Percentiles rank a stretch among this genome's conserved stretches.
phyloP scores from a whole-genome alignment of 2,888 invertebrate species.

The Hartigia nigra region DNA sequence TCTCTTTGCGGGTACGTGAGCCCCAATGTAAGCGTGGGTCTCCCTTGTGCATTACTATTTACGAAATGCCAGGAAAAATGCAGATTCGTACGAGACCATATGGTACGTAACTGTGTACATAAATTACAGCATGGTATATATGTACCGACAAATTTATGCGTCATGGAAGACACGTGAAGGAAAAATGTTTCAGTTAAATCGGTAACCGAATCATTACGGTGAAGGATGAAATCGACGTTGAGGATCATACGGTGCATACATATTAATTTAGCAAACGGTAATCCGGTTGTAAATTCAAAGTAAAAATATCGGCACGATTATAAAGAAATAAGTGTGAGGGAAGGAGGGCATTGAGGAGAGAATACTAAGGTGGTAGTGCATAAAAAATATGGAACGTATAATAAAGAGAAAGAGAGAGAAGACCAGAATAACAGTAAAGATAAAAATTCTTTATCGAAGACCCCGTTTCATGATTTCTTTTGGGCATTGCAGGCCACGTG shows the following conservation, averaged over 20 bases:
- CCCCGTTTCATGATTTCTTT: neutral
- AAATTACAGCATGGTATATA: neutral
- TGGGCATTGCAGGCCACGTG: neutral
- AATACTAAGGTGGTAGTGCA: neutral
- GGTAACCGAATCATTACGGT: neutral
- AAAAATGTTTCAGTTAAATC: neutral
- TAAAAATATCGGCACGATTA: neutral
- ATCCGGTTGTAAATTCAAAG: neutral
- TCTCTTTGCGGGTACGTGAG: conserved; percentile 31
- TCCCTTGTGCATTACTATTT: conserved; percentile 28
- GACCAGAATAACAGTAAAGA: neutral
- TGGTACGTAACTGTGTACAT: neutral
- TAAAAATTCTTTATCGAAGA: neutral
- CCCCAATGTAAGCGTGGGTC: conserved; percentile 39
- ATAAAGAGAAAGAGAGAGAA: neutral
- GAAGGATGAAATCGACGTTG: neutral
- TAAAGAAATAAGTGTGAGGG: neutral
- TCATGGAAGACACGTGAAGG: neutral
- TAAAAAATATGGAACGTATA: neutral
- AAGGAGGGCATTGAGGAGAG: neutral
- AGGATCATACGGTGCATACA: neutral
- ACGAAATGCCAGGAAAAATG: neutral
- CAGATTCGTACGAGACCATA: neutral
- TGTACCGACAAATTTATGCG: neutral
- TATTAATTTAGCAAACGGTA: neutral